Conservation (phyloP, 2,113 vertebrate genomes). For the Pelusios castaneus region DNA sequence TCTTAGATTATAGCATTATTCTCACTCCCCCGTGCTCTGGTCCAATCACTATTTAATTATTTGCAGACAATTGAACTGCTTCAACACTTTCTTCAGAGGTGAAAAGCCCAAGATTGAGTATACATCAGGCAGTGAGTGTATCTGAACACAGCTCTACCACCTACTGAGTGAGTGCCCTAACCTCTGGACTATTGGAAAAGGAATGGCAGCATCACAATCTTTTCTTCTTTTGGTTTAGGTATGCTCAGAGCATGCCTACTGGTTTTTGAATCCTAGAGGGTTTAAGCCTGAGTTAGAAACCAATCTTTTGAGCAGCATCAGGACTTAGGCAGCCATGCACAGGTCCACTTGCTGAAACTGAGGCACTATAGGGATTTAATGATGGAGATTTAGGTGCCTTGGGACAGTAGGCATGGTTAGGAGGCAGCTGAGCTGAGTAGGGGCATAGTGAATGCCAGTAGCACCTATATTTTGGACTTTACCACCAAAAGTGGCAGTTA, state of each 20-base stretch:
- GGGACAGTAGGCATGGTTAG: not conserved
- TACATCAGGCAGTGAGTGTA: no score
- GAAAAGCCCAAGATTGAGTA: no score
- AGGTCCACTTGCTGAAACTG: not conserved
- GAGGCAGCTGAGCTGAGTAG: not conserved
- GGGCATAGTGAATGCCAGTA: not conserved
- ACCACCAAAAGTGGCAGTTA: not conserved
- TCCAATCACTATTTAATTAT: no score
- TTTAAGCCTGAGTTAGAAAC: not conserved
- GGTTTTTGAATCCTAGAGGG: no score
- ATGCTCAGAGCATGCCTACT: no score
- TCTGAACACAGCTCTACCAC: no score
- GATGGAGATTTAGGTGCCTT: not conserved
- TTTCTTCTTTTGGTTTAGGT: no score
- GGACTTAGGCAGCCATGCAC: not conserved
- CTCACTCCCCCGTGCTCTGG: not conserved
- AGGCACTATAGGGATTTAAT: not conserved
- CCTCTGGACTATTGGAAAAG: no score
- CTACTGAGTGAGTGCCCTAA: no score
- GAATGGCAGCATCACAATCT: no score
- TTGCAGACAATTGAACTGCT: no score
- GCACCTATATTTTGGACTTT: not conserved
- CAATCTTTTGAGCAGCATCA: not conserved
- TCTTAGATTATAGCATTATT: not conserved
- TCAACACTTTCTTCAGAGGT: no score